Base-by-base conservation (phyloP, 2,888 invertebrate species). In the Megamerina dolium region DNA sequence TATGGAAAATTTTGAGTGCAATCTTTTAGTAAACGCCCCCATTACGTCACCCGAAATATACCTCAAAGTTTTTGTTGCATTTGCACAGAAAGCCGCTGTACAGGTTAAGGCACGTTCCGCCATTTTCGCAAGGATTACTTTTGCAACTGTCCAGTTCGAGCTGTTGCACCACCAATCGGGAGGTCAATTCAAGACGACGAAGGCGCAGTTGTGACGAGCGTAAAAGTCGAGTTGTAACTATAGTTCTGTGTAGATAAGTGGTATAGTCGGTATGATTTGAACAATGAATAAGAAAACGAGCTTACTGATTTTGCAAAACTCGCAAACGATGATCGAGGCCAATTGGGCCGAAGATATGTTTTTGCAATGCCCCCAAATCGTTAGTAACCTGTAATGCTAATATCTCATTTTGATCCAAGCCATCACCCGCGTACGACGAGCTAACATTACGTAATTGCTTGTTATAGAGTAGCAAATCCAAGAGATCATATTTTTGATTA, bases 11-110 rank as follows among this genome's bases (percentile, higher is more conserved):
- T 14, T 31, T 2, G n/a, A 14, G 14, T 31, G 10, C 4, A 13
- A 2, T 13, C 12, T 2, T 14, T 31, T 14, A n/a, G 14, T 2
- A 12, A 13, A 14, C 10, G 31, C 13, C 8, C 12, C 13, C 2
- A 2, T 3, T 31, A 3, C 13, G 3, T 14, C n/a, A n/a, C 31
- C n/a, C n/a, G n/a, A n/a, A n/a, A n/a, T n/a, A n/a, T 65, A 85
- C 87, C 80, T 91, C 87, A 83, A 89, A 93, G 53, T 80, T 80
- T 1, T 74, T 55, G 0, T 81, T 78, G 61, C 93, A 93, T 41
- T 79, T 73, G 60, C 93, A 93, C 31, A 81, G 73, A 65, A 80
- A 89, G 2, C 79, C 79, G 48, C 80, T 80, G 56, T 77, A 83
- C 41, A 81, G 66, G 62, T 86, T 85, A 34, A 82, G 74, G 60